Evolutionary conservation across 2,797 vertebrate species (phyloP), one percentile per base, ranked within the genome.

Genomic region (Chaunax sp.): DNA sequence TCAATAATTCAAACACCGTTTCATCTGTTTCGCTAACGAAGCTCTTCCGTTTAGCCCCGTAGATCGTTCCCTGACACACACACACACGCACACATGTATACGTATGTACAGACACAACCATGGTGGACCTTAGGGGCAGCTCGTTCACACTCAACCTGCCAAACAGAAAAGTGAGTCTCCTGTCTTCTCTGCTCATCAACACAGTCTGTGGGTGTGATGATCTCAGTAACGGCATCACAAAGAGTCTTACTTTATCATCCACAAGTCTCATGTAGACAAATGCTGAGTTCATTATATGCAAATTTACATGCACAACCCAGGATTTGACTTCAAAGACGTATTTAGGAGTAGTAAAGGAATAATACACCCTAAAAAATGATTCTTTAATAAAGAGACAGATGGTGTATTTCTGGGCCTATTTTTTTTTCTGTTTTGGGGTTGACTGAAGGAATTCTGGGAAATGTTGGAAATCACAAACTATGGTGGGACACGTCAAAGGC

Each of bases 1-100:
- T 91, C 87, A 90, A 90, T 89, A 79, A 91, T 91, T 87, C 78
- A 89, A 75, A 83, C 80, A 54, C 51, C 37, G 46, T 64, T 55
- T 59, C 61, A 59, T 78, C 73, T 75, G 60, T 83, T 84, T 22
- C 25, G 46, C 74, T 58, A 84, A 78, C 35, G 58, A 80, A 79
- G 78, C 78, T 47, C 41, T 28, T 64, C 53, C 53, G 41, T 75
- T 68, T 51, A 33, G 23, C 28, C n/a, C 12, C 58, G n/a, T 26
- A 35, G 22, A 12, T 4, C 51, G 2, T 45, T 59, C 63, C 74
- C 15, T 22, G n/a, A 43, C 18, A 19, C 41, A 30, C 18, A 13
- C 11, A 26, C 7, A 49, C 3, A 26, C 1, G 40, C 1, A 5
- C 41, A 33, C 61, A 65, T 38, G 58, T 52, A 54, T 15, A 62